Base-by-base conservation (phyloP, 2,113 vertebrate genomes). In the Vulpes ferrilata region DNA sequence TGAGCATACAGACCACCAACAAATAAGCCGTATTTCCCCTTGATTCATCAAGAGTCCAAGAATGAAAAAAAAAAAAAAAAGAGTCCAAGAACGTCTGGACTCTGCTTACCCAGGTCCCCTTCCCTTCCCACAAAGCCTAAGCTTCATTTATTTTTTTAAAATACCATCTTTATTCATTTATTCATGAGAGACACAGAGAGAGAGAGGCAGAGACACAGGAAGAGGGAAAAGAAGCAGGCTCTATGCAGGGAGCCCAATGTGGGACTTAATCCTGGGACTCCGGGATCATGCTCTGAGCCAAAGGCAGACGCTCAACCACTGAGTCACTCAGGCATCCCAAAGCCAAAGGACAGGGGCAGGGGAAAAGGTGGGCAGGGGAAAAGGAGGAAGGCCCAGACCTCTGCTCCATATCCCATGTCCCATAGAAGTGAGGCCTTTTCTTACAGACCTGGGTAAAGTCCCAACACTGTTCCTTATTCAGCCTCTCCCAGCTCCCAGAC, bases 11-110 rank as follows among this genome's bases (percentile, higher is more conserved):
- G 51, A 64, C 59, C 84, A 25, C 59, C 84, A 57, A 27, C 6
- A 2, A 55, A 38, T 3, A 9, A 17, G 13, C 55, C 32, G 43
- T 0, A 10, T 19, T 48, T 69, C 57, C 85, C 15, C 0, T 0
- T 35, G 71, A 55, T 13, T 78, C 64, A 5, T 64, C 5, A 4
- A n/a, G 60, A 64, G 13, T 25, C 55, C 51, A 22, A 23, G 67
- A 43, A 27, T 43, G 43, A 43, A 43, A 43, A 43, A 43, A 43
- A 43, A 43, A 43, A 43, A 43, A 43, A 43, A 43, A 4, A n/a
- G 53, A 64, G 11, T 25, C 55, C 51, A 22, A 30, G 67, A 43
- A 27, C 8, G 0, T 17, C 73, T 23, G 38, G 35, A n/a, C 15
- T 35, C 53, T 65, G 57, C 25, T 73, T 48, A 78, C 17, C 11